phyloP scores from a whole-genome alignment of 2,113 vertebrate genomes.

The Upupa epops region DNA sequence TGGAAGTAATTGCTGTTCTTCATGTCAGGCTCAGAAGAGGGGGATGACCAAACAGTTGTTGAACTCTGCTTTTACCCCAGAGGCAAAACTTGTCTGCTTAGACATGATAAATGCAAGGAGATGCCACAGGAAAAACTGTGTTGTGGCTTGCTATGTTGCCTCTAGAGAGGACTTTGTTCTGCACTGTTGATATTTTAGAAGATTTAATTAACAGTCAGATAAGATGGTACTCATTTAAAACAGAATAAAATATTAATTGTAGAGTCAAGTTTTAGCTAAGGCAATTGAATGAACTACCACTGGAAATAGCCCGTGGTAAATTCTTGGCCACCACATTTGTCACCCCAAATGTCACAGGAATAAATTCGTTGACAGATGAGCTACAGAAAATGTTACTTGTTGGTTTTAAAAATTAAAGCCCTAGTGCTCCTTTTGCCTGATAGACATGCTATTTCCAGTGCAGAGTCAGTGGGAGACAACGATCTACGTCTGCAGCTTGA shows the following conservation, averaged over 20 bases:
- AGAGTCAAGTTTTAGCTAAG: too few relatives aligned
- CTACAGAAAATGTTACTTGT: constrained; percentile 2
- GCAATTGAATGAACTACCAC: too few relatives aligned
- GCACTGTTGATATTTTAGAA: background rate
- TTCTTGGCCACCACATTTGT: constrained; percentile 4
- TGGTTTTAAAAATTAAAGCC: constrained; percentile 5
- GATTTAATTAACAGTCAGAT: background rate
- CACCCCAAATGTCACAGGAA: background rate
- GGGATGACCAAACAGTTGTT: background rate
- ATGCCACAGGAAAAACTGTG: background rate
- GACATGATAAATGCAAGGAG: background rate
- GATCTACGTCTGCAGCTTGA: background rate
- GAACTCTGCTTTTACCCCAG: background rate
- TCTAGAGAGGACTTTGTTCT: background rate
- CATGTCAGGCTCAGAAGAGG: background rate
- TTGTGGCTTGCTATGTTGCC: background rate
- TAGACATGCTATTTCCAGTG: background rate
- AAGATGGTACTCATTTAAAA: background rate
- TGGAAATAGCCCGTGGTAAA: background rate
- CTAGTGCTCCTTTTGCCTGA: background rate
- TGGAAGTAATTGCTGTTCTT: background rate
- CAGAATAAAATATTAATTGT: background rate
- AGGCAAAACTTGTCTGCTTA: background rate
- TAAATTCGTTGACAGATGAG: constrained; percentile 39
- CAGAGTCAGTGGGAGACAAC: background rate